A percentile compares a stretch with the other conserved stretches of the same genome.
phyloP scores from a whole-genome alignment of 2,113 vertebrate genomes.

The Upupa epops region DNA sequence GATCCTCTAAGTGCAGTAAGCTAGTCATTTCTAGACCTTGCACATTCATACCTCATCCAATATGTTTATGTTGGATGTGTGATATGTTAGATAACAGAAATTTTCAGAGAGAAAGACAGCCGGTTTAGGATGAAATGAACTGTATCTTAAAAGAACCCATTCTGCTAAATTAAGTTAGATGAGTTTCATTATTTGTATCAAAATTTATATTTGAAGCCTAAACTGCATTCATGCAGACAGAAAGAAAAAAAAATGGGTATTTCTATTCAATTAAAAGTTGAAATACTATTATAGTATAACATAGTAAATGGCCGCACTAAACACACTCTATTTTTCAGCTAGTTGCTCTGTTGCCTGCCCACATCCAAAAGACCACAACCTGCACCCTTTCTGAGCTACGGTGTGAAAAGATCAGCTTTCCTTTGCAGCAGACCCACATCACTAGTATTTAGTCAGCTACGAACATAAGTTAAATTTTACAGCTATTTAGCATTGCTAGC shows the following conservation, averaged over 20 bases:
- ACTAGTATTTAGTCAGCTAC: neutral
- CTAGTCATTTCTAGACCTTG: neutral
- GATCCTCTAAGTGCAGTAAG: neutral
- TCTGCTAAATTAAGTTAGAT: conserved; percentile 16
- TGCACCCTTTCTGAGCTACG: neutral
- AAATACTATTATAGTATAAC: neutral
- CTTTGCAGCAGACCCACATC: neutral
- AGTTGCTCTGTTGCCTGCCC: neutral
- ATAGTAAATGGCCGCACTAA: neutral
- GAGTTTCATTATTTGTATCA: neutral
- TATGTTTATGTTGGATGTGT: neutral
- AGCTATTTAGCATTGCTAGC: neutral
- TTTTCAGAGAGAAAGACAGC: neutral
- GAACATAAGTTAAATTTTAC: neutral
- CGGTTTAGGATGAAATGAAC: conserved; percentile 17
- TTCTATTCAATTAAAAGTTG: neutral
- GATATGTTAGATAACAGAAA: neutral
- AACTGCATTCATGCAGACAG: neutral
- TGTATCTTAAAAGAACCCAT: neutral
- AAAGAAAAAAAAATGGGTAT: neutral
- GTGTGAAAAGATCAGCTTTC: neutral
- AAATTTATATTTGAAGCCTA: conserved; percentile 7
- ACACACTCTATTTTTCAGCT: neutral
- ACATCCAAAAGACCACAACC: neutral
- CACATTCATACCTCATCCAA: neutral